Conservation (phyloP, 2,113 vertebrate species). For the Nothoprocta pentlandii region DNA sequence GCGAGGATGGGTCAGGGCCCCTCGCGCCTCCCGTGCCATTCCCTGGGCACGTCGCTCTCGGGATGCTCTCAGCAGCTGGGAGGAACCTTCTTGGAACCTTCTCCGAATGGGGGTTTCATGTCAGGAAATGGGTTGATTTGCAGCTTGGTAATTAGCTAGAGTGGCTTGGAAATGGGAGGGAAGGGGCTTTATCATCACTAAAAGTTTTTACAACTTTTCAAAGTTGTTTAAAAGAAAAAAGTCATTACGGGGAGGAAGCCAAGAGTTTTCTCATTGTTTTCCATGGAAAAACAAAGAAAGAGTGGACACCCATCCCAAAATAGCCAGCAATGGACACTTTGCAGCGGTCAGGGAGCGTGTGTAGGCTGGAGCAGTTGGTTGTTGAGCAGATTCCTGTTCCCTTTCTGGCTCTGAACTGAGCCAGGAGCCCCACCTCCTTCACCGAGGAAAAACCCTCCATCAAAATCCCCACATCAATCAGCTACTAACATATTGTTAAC, state of each 20-base stretch:
- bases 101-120: background rate
- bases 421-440: background rate
- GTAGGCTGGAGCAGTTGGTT: constrained; percentile 6
- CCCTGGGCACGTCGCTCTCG: background rate
- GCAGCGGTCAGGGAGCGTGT: background rate
- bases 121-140: background rate
- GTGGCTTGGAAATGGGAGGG: background rate
- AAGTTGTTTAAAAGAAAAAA: background rate
- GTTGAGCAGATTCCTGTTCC: background rate
- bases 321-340: background rate
- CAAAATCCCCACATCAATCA: background rate
- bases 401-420: background rate
- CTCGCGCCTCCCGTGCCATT: background rate
- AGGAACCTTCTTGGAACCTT: background rate
- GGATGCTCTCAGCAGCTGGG: background rate
- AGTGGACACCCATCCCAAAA: background rate
- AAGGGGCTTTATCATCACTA: constrained; percentile 10
- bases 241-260: constrained; percentile 11
- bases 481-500: background rate
- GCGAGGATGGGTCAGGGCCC: background rate
- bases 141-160: background rate
- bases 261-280: background rate
- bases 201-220: background rate
- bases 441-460: background rate
- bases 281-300: background rate